Evolutionary conservation across 2,797 vertebrate genomes (phyloP).

Genomic region (Acanthurus tractus): DNA sequence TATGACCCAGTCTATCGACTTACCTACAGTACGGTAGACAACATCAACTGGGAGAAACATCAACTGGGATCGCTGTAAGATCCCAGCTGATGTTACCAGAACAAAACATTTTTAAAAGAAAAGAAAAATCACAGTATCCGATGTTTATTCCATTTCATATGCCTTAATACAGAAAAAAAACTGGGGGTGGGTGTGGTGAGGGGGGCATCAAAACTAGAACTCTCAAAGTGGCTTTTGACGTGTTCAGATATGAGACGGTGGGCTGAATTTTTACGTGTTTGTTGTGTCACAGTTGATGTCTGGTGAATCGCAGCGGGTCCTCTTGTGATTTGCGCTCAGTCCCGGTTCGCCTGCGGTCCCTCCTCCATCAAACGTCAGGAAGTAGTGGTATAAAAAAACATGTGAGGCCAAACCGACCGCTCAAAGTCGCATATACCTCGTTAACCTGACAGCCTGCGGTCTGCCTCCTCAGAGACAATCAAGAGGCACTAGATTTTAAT

Average conservation of each 20-base stretch:
- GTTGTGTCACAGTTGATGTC: slow-evolving; percentile 28
- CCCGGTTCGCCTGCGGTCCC: slow-evolving; percentile 75
- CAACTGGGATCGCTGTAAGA: not conserved
- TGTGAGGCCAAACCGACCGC: slow-evolving; percentile 66
- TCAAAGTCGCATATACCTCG: slow-evolving; percentile 59
- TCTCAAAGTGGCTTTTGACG: not conserved
- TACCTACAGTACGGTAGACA: no score
- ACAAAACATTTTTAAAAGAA: not conserved
- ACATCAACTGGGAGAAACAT: not conserved
- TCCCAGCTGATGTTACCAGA: not conserved
- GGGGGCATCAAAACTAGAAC: not conserved
- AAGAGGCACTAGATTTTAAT: slow-evolving; percentile 39
- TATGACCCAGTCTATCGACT: not conserved
- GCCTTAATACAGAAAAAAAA: not conserved
- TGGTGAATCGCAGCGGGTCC: slow-evolving; percentile 31
- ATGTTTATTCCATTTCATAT: not conserved
- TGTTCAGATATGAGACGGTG: not conserved
- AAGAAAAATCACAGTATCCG: not conserved
- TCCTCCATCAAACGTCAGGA: slow-evolving; percentile 90
- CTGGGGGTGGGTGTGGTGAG: no score
- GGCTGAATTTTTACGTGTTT: not conserved
- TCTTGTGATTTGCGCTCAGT: slow-evolving; percentile 43
- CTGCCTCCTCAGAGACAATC: slow-evolving; percentile 45
- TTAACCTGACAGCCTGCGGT: slow-evolving; percentile 64
- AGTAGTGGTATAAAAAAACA: slow-evolving; percentile 87